A percentile compares a stretch with the other conserved stretches of the same genome.
Conservation (phyloP, 2,888 invertebrate species). For the Hirtodrosophila trivittata region DNA sequence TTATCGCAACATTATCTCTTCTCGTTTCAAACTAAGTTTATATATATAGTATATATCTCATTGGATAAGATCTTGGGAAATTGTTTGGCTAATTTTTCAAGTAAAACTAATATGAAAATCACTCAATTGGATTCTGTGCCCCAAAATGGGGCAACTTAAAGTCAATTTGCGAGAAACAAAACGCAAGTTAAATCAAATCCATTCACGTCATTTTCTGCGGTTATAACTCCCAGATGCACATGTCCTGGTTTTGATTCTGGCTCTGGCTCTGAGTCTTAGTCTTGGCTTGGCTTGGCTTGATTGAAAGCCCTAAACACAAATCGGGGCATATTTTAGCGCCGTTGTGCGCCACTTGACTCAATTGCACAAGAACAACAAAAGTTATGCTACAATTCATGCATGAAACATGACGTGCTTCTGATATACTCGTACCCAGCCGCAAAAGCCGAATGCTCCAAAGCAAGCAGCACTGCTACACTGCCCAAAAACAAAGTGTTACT, state of each 20-base stretch:
- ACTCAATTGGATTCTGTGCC: not conserved
- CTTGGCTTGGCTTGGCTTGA: too few relatives aligned
- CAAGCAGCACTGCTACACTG: not conserved
- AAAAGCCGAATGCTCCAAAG: slow-evolving; percentile 13
- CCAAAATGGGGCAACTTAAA: slow-evolving; percentile 23
- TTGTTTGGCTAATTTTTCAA: not conserved
- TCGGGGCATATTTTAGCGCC: slow-evolving; percentile 61
- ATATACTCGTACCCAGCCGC: slow-evolving; percentile 25
- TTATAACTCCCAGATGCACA: slow-evolving; percentile 3
- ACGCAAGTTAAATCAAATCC: slow-evolving; percentile 2
- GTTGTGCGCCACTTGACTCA: slow-evolving; percentile 68
- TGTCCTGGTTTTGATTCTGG: slow-evolving; percentile 8
- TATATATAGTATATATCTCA: slow-evolving; percentile 26
- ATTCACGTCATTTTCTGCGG: slow-evolving; percentile 1
- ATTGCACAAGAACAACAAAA: slow-evolving; percentile 72
- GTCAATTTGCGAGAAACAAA: slow-evolving; percentile 34
- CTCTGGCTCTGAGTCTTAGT: slow-evolving; percentile 12
- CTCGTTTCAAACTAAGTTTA: slow-evolving; percentile 38
- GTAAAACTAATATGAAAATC: too few relatives aligned
- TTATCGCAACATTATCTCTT: slow-evolving; percentile 49
- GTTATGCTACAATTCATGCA: slow-evolving; percentile 75
- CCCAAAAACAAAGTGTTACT: not conserved
- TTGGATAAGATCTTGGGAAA: slow-evolving; percentile 20
- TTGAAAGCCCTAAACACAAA: slow-evolving; percentile 57
- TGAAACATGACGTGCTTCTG: slow-evolving; percentile 66